Conservation (phyloP, 2,113 vertebrate species). For the Paramisgurnus dabryanus region DNA sequence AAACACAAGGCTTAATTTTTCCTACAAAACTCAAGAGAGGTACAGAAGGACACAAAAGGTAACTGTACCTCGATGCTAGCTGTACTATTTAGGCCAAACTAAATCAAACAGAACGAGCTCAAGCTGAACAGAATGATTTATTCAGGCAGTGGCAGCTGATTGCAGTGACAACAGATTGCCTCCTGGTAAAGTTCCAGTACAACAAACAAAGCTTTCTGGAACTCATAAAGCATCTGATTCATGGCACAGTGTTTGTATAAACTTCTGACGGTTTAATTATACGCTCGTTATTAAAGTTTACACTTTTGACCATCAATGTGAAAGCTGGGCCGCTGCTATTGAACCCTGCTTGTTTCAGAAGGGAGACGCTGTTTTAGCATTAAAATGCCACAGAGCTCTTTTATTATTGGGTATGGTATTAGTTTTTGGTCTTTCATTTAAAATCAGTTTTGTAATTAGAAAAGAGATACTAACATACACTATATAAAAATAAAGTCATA, state of each 20-base stretch:
- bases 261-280: slow-evolving; percentile 9
- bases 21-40: slow-evolving; percentile 11
- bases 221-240: slow-evolving; percentile 35
- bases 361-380: too few species aligned
- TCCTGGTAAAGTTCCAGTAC: slow-evolving; percentile 52
- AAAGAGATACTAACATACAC: too few species aligned
- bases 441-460: too few species aligned
- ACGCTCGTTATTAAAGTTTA: slow-evolving; percentile 24
- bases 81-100: slow-evolving; percentile 71
- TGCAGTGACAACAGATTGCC: slow-evolving; percentile 54
- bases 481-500: too few species aligned
- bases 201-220: slow-evolving; percentile 29
- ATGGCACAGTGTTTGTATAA: slow-evolving; percentile 13
- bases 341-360: neutral
- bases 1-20: neutral
- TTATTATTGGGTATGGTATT: too few species aligned
- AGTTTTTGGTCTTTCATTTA: too few species aligned
- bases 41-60: slow-evolving; percentile 31
- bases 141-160: slow-evolving; percentile 69
- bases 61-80: slow-evolving; percentile 32
- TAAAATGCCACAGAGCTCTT: too few species aligned
- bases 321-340: neutral
- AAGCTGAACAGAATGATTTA: slow-evolving; percentile 69
- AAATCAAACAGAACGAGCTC: slow-evolving; percentile 70
- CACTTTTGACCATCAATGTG: slow-evolving; percentile 16